These are phyloP conservation scores for Campoletis raptor DNA, from an alignment of 2,888 invertebrate genomes.

Conservation along the genomic window DNA sequence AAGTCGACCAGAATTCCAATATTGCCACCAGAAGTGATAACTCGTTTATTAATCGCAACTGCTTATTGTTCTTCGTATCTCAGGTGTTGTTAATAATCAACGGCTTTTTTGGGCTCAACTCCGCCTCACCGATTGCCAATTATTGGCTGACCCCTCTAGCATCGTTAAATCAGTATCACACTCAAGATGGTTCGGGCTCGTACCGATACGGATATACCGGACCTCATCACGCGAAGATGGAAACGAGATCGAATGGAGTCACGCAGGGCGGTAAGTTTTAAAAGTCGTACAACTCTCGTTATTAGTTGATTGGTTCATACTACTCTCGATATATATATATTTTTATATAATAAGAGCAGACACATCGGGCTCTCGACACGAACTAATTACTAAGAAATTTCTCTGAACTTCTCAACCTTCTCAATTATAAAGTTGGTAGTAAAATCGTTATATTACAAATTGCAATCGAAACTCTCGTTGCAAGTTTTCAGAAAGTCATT, in stretches of 20 bases:
- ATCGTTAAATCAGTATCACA: constrained; percentile 85
- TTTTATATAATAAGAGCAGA: background rate
- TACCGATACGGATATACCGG: constrained; percentile 88
- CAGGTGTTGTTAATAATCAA: constrained; percentile 72
- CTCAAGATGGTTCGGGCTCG: constrained; percentile 86
- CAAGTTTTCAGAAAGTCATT: background rate
- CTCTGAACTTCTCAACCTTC: background rate
- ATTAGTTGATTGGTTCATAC: background rate
- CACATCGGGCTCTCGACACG: background rate
- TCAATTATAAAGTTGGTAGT: background rate
- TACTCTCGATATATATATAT: background rate
- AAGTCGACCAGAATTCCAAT: background rate
- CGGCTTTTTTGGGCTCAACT: constrained; percentile 65
- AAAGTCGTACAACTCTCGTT: constrained; percentile 8
- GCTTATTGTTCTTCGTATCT: constrained; percentile 14
- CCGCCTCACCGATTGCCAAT: constrained; percentile 83
- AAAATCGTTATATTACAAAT: background rate
- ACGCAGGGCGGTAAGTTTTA: constrained; percentile 86
- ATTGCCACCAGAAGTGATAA: background rate
- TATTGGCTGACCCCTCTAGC: constrained; percentile 85
- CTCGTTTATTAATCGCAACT: background rate
- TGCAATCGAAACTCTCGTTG: background rate
- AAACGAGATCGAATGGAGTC: constrained; percentile 87
- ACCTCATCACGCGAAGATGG: constrained; percentile 88
- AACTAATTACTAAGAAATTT: background rate